Percentiles rank a stretch among this genome's conserved stretches.
Conservation (phyloP, 2,797 vertebrate genomes). For the Chloroceryle amazona region DNA sequence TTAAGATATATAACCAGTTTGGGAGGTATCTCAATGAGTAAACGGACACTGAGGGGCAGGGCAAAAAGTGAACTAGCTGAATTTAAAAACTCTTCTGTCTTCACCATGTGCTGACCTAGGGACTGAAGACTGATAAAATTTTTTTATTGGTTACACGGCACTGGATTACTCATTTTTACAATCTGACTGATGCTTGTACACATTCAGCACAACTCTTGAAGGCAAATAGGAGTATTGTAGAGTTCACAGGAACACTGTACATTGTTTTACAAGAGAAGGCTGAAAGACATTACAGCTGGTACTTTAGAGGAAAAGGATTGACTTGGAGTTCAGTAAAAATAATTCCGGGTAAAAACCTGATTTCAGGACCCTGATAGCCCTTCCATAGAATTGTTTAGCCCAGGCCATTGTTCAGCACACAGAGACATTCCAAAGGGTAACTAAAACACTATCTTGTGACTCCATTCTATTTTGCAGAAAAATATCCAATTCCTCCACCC, state of each 20-base stretch:
- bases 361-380: background rate
- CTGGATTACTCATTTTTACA: background rate
- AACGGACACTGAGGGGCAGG: background rate
- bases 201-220: background rate
- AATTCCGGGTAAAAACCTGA: background rate
- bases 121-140: background rate
- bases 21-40: background rate
- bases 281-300: background rate
- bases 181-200: background rate
- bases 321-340: background rate
- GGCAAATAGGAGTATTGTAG: background rate
- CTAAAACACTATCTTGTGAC: background rate
- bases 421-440: background rate
- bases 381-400: background rate
- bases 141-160: background rate
- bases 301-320: background rate
- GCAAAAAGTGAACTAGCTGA: background rate
- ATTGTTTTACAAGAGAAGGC: background rate
- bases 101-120: background rate
- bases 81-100: background rate
- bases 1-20: background rate
- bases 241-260: background rate
- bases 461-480: background rate
- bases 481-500: rapidly evolving
- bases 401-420: background rate